Evolutionary conservation across 1,140 invertebrate species (phyloP).

Genomic region (Holcopasites calliopsidis): DNA sequence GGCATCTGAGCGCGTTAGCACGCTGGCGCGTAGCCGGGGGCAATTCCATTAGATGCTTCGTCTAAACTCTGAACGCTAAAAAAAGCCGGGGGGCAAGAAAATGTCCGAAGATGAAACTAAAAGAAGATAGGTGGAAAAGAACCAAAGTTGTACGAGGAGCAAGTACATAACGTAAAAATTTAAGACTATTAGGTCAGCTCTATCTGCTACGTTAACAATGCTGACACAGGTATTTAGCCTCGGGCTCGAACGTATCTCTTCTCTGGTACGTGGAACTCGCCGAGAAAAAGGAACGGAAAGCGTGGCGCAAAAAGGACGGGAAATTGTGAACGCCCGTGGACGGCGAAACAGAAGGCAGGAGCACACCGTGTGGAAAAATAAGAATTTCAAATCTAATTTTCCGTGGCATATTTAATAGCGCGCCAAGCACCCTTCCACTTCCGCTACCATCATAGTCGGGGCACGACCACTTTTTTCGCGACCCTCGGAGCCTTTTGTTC

Average conservation of each 20-base stretch:
- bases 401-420: constrained; percentile 68
- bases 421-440: constrained; percentile 46
- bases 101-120: too few relatives aligned
- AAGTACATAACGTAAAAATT: constrained; percentile 67
- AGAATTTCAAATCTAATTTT: constrained; percentile 73
- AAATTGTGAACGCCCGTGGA: neutral
- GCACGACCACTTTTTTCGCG: constrained; percentile 8
- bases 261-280: constrained; percentile 19
- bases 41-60: constrained; percentile 60
- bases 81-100: neutral
- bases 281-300: constrained; percentile 2
- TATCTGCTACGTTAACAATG: constrained; percentile 62
- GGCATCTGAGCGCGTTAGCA: constrained; percentile 11
- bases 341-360: constrained; percentile 25
- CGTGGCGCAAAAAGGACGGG: neutral
- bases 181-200: constrained; percentile 65
- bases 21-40: constrained; percentile 48
- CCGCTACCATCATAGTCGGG: constrained; percentile 8
- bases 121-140: neutral
- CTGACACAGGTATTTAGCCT: constrained; percentile 67
- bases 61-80: constrained; percentile 37
- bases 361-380: constrained; percentile 62
- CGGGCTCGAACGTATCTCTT: constrained; percentile 47
- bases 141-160: constrained; percentile 16
- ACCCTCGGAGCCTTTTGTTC: neutral